Conservation (phyloP, 2,797 vertebrate genomes). For the Pristis pectinata region DNA sequence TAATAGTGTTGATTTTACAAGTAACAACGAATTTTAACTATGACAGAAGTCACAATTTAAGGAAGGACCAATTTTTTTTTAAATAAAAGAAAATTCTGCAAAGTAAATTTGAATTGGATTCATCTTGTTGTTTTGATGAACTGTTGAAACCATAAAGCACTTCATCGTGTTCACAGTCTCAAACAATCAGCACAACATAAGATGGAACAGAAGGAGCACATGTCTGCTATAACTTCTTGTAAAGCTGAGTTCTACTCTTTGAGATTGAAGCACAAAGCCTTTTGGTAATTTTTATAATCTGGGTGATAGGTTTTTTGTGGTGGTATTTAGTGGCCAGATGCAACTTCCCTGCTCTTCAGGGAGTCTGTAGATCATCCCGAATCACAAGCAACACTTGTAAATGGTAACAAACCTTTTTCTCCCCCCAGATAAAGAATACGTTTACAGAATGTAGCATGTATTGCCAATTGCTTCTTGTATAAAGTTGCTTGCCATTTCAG, state of each 20-base stretch:
- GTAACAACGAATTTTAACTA: not conserved
- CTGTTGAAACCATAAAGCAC: conserved; percentile 44
- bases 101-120: not conserved
- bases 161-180: conserved; percentile 61
- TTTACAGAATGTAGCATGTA: too few species aligned
- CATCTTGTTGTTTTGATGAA: not conserved
- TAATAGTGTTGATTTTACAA: not conserved
- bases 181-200: conserved; percentile 60
- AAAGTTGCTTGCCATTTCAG: too few species aligned
- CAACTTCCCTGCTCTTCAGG: not conserved
- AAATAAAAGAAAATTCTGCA: conserved; percentile 1
- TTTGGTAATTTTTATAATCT: not conserved
- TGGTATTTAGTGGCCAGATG: not conserved
- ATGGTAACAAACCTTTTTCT: too few species aligned
- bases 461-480: too few species aligned
- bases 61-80: not conserved
- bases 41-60: too few species aligned
- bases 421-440: too few species aligned
- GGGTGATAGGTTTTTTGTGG: not conserved
- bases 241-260: conserved; percentile 21
- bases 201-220: conserved; percentile 50
- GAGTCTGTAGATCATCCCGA: too few species aligned
- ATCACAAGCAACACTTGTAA: not conserved
- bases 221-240: conserved; percentile 49
- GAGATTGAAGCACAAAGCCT: not conserved